A percentile compares a stretch with the other conserved stretches of the same genome.
These are phyloP conservation scores for Hoplostethus mediterraneus DNA, from an alignment of 2,797 vertebrate genomes.

Conservation along the genomic window DNA sequence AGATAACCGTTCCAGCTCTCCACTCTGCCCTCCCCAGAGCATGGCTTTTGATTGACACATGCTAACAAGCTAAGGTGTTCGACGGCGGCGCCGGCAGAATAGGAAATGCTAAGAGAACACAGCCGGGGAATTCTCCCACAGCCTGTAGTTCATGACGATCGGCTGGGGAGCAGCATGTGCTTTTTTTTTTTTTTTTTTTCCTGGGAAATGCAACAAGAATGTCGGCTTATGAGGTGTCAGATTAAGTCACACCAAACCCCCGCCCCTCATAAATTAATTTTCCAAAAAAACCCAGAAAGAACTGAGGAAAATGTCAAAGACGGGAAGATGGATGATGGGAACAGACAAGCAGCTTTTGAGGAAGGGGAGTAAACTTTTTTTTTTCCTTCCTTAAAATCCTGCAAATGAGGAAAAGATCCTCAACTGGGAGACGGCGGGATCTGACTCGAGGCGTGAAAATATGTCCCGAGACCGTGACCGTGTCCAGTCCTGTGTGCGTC, in stretches of 20 bases:
- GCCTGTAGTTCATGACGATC: slow-evolving; percentile 43
- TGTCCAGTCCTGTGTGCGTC: slow-evolving; percentile 18
- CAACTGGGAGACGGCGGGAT: background rate
- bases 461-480: slow-evolving; percentile 27
- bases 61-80: slow-evolving; percentile 81
- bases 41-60: slow-evolving; percentile 79
- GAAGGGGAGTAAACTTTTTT: background rate
- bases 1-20: slow-evolving; percentile 65
- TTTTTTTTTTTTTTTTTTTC: slow-evolving; percentile 16
- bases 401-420: background rate
- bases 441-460: slow-evolving; percentile 30
- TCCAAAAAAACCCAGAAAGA: background rate
- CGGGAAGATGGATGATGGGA: slow-evolving; percentile 7
- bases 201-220: slow-evolving; percentile 35
- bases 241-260: slow-evolving; percentile 35
- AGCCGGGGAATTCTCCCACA: slow-evolving; percentile 69
- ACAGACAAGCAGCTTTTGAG: slow-evolving; percentile 37
- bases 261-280: slow-evolving; percentile 11
- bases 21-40: slow-evolving; percentile 68
- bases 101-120: slow-evolving; percentile 65
- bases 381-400: slow-evolving; percentile 2
- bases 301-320: slow-evolving; percentile 3
- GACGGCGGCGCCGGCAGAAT: slow-evolving; percentile 63
- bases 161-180: slow-evolving; percentile 31
- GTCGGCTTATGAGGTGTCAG: slow-evolving; percentile 49